A percentile compares a stretch with the other conserved stretches of the same genome.
phyloP scores from a whole-genome alignment of 2,888 invertebrate species.

The Neuroscelio doddi region DNA sequence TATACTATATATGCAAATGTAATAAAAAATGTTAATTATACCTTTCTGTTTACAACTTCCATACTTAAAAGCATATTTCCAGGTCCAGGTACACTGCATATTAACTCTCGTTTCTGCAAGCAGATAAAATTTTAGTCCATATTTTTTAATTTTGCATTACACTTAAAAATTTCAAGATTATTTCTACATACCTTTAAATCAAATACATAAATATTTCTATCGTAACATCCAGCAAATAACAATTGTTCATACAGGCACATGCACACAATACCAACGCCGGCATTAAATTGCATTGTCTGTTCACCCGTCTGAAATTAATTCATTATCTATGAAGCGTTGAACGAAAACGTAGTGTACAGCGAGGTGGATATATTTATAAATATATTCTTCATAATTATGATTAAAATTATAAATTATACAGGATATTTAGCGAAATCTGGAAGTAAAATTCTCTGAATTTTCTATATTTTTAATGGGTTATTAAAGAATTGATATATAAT shows the following conservation, averaged over 20 bases:
- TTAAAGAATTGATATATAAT: no score
- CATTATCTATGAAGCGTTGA: constrained; percentile 1
- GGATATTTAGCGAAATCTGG: no score
- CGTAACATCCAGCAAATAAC: constrained; percentile 83
- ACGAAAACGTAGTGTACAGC: no score
- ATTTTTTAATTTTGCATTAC: no score
- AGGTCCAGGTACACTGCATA: constrained; percentile 80
- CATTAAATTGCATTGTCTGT: constrained; percentile 75
- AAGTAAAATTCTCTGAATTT: no score
- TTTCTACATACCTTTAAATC: constrained; percentile 74
- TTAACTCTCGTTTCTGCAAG: constrained; percentile 70
- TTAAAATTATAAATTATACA: no score
- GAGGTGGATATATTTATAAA: no score
- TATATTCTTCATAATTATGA: no score
- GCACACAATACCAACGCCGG: constrained; percentile 83
- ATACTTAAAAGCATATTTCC: constrained; percentile 82
- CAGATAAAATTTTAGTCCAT: constrained; percentile 12
- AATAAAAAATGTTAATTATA: constrained; percentile 57
- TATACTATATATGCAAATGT: background rate
- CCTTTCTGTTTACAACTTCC: constrained; percentile 79
- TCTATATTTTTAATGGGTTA: no score
- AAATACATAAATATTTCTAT: constrained; percentile 84
- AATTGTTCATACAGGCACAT: constrained; percentile 78
- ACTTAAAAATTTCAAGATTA: no score
- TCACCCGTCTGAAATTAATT: constrained; percentile 76